Conservation (phyloP, 2,113 vertebrate genomes). For the Xiphorhynchus elegans region DNA sequence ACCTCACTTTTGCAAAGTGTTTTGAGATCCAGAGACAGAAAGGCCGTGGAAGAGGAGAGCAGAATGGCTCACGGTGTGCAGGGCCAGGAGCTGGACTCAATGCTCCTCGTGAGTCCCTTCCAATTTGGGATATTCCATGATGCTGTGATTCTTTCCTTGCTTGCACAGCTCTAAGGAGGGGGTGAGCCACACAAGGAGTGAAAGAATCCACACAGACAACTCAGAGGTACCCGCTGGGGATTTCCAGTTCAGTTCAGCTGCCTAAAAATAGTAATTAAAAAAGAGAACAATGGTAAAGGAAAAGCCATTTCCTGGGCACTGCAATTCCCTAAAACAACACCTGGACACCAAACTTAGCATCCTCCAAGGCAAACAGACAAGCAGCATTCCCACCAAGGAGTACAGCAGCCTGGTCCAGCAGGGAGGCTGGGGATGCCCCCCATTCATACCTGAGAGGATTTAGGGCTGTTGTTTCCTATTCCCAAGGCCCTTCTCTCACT, state of each 20-base stretch:
- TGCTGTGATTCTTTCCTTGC: not conserved
- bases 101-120: not conserved
- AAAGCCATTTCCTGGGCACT: not conserved
- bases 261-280: not conserved
- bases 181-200: not conserved
- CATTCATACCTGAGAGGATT: not conserved
- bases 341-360: not conserved
- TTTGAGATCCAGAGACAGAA: not conserved
- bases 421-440: not conserved
- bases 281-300: not conserved
- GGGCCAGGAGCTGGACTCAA: not conserved
- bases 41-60: not conserved
- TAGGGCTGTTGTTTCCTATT: not conserved
- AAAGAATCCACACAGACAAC: not conserved
- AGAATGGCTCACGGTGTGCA: not conserved
- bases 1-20: not conserved
- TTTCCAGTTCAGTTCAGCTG: not conserved
- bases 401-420: not conserved
- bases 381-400: not conserved
- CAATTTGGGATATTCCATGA: not conserved
- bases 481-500: not conserved
- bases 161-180: not conserved
- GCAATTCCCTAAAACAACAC: not conserved
- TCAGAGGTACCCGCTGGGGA: accelerated
- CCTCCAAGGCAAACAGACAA: not conserved